Evolutionary conservation across 2,113 vertebrate genomes (phyloP).

Genomic region (Turdus rufiventris): DNA sequence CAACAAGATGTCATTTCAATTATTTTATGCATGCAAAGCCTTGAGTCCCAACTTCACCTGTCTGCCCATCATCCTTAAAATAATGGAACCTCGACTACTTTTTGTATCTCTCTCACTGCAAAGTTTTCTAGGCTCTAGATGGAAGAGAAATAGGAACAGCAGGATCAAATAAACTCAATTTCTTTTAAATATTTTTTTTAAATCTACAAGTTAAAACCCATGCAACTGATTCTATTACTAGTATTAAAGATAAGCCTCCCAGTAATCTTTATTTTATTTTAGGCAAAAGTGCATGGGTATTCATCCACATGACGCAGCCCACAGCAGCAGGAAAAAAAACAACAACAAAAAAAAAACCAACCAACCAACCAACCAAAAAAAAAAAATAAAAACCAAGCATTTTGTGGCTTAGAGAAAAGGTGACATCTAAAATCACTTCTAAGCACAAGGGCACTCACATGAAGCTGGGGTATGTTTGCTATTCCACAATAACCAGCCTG

Average conservation of each 20-base stretch:
- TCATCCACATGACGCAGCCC: rapidly evolving
- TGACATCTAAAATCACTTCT: not conserved
- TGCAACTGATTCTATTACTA: not conserved
- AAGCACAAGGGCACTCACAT: not conserved
- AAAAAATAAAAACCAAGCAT: not conserved
- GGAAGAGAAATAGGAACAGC: not conserved
- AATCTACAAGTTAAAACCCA: not conserved
- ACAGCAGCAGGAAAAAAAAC: not conserved
- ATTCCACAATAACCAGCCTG: not conserved
- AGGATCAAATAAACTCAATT: not conserved
- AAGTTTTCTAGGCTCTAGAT: not conserved
- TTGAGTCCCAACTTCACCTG: not conserved
- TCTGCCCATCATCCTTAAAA: not conserved
- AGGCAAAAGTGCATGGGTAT: not conserved
- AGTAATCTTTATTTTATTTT: not conserved
- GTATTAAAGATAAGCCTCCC: not conserved
- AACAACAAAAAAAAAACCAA: not conserved
- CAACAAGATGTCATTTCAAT: not conserved
- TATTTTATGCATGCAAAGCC: not conserved
- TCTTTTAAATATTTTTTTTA: not conserved
- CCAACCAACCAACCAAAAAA: too few species aligned
- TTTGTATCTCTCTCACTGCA: not conserved
- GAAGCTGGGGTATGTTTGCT: not conserved
- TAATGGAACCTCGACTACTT: not conserved
- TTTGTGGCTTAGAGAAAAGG: not conserved